Evolutionary conservation across 2,888 invertebrate genomes (phyloP), one percentile per base, ranked within the genome.

Genomic region (Therioaphis trifolii): DNA sequence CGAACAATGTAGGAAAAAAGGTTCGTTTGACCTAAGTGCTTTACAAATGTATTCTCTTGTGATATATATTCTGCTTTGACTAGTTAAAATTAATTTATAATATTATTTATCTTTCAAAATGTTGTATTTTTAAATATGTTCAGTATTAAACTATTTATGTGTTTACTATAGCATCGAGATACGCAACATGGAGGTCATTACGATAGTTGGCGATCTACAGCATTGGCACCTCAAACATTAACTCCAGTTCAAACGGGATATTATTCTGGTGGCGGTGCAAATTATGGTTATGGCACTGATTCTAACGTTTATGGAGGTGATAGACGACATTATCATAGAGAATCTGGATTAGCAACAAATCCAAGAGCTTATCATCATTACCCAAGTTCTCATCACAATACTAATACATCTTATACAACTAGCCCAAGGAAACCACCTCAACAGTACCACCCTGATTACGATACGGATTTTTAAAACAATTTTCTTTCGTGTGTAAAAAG

Each of bases 361-460:
- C 68, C 78, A 27, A 52, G 78, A 27, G 14, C 78, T 1, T 68
- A 78, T 52, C 78, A 78, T 68, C 78, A 79, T 55, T 69, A 79
- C 27, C 12, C 77, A 29, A 35, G 66, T 21, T 52, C 52, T n/a
- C 78, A 78, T n/a, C 78, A 78, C 29, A 78, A 68, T 52, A 40
- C 74, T 4, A 55, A 55, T 5, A 5, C 40, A 40, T 68, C 68
- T 40, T 79, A 79, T 5, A 55, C 78, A 43, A 79, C 78, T 24
- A 12, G 68, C 27, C 78, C 78, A n/a, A 79, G 78, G 14, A 79
- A 79, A 55, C 78, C 78, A 9, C 78, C 78, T 40, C 78, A 79
- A 14, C 78, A 79, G 18, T 79, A 79, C 24, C 78, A 79, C 35
- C 78, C 78, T 1, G 78, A 79, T 40, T 79, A 79, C 43, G 78